Conservation (phyloP, 2,888 invertebrate species). For the Tinea trinotella region DNA sequence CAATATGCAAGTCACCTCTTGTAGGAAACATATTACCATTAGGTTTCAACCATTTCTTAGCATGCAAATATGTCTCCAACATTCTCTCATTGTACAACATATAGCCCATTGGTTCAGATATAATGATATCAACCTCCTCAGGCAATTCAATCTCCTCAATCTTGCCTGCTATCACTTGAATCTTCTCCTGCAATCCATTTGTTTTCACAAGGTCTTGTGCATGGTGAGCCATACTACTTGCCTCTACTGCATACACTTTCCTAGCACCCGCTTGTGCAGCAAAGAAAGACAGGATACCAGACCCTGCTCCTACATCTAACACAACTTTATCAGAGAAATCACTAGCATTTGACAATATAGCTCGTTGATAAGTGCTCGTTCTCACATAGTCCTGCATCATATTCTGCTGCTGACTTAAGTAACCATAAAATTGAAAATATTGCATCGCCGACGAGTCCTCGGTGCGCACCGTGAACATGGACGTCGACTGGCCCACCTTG, state of each 20-base stretch:
- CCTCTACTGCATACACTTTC: constrained; percentile 99
- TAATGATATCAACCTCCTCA: constrained; percentile 96
- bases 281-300: constrained; percentile 98
- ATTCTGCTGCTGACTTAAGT: constrained; percentile 98
- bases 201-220: constrained; percentile 91
- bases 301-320: constrained; percentile 98
- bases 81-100: constrained; percentile 99
- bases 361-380: constrained; percentile 98
- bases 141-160: constrained; percentile 98
- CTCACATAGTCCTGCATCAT: constrained; percentile 99
- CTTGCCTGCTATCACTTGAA: constrained; percentile 96
- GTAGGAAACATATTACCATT: constrained; percentile 98
- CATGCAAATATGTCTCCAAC: constrained; percentile 98
- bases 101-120: constrained; percentile 99
- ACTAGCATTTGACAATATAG: constrained; percentile 91
- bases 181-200: constrained; percentile 90
- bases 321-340: constrained; percentile 95
- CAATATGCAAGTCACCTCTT: constrained; percentile 96
- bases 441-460: constrained; percentile 99
- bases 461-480: constrained; percentile 95
- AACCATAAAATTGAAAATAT: constrained; percentile 99
- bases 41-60: constrained; percentile 96
- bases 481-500: constrained; percentile 80
- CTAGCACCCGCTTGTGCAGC: constrained; percentile 97
- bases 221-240: constrained; percentile 98